Evolutionary conservation across 64 coral and sea anemone genomes (phyloP).

Genomic region (Dendrophyllia cribrosa): DNA sequence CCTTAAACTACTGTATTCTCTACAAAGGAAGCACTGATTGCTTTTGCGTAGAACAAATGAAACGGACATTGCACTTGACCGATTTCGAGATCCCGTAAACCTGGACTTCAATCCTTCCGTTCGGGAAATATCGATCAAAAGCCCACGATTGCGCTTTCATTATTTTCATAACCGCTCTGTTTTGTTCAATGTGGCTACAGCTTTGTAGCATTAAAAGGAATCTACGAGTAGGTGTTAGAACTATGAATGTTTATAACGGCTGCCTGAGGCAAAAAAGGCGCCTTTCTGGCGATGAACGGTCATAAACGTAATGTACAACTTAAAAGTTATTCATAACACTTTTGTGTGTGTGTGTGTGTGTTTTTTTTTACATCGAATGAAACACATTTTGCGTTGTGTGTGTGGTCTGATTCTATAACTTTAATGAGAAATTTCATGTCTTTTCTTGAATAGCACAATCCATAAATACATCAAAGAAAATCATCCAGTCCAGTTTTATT

Average conservation of each 20-base stretch:
- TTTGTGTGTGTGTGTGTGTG: not conserved
- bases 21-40: not conserved
- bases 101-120: not conserved
- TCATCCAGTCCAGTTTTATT: not conserved
- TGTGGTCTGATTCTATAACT: no score
- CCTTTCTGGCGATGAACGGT: slow-evolving; percentile 6
- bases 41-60: not conserved
- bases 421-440: no score
- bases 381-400: no score
- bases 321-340: not conserved
- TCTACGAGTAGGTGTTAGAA: not conserved
- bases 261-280: not conserved
- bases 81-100: not conserved
- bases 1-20: slow-evolving; percentile 1
- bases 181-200: slow-evolving; percentile 8
- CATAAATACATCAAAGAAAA: not conserved
- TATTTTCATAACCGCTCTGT: not conserved
- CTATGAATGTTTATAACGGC: not conserved
- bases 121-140: not conserved
- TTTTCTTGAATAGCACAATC: not conserved
- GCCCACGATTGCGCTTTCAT: not conserved
- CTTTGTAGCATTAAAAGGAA: not conserved
- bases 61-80: not conserved
- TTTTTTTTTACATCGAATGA: no score
- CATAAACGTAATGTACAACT: not conserved